These are phyloP conservation scores for Coluber constrictor DNA, from an alignment of 2,797 vertebrate species.

Conservation along the genomic window DNA sequence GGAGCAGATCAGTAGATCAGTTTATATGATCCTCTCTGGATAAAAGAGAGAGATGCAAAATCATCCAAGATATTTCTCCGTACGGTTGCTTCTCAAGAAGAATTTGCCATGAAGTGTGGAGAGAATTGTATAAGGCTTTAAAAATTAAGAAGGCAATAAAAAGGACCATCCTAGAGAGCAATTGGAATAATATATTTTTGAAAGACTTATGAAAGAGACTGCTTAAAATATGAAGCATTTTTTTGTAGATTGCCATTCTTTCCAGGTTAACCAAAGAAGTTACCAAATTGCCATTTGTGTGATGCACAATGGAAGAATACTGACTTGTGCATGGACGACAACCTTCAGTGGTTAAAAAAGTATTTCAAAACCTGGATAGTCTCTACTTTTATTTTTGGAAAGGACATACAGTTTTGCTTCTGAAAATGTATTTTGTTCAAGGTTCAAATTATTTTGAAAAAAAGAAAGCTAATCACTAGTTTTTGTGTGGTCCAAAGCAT, in stretches of 20 bases:
- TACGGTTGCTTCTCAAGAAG: too few species aligned
- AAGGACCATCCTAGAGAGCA: too few species aligned
- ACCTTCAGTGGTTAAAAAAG: too few species aligned
- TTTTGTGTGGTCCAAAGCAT: background rate
- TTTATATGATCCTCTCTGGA: too few species aligned
- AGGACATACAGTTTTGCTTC: background rate
- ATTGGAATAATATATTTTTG: background rate
- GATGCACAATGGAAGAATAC: background rate
- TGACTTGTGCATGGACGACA: background rate
- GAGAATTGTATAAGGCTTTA: too few species aligned
- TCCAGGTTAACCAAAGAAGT: background rate
- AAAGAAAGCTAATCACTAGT: background rate
- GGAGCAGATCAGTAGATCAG: too few species aligned
- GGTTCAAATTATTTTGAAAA: background rate
- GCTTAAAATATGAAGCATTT: background rate
- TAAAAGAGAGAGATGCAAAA: too few species aligned
- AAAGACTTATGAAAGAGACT: background rate
- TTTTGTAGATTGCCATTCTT: background rate
- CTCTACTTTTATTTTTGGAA: background rate
- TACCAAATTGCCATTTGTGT: background rate
- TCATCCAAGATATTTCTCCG: too few species aligned
- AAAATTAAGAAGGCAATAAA: too few species aligned
- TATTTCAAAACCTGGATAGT: background rate
- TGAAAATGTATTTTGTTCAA: background rate
- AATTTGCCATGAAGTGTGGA: too few species aligned